Conservation (phyloP, 2,113 vertebrate genomes). For the Python bivittatus region DNA sequence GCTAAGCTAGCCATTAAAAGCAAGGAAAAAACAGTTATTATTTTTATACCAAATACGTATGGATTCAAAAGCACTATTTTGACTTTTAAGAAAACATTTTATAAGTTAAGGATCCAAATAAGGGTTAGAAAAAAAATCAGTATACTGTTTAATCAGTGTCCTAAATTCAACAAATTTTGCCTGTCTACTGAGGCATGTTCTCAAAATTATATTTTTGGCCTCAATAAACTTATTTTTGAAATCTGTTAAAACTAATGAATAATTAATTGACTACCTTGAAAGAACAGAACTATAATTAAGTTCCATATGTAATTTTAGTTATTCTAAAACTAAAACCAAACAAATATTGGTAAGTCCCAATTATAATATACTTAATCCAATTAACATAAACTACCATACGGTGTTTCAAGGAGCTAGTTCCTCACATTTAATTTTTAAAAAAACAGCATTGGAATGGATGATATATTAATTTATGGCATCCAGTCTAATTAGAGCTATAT, state of each 20-base stretch:
- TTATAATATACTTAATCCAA: constrained; percentile 30
- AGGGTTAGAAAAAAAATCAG: constrained; percentile 52
- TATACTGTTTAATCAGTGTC: constrained; percentile 65
- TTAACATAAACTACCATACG: constrained; percentile 14
- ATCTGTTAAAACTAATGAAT: constrained; percentile 30
- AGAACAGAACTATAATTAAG: constrained; percentile 37
- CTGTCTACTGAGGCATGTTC: constrained; percentile 62
- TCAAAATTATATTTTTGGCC: constrained; percentile 68
- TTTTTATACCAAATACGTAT: constrained; percentile 84
- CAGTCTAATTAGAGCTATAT: background rate
- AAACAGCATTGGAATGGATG: constrained; percentile 31
- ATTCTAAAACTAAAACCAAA: constrained; percentile 20
- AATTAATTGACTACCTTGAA: constrained; percentile 19
- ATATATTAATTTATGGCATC: constrained; percentile 43
- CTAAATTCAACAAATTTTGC: constrained; percentile 67
- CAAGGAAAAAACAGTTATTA: constrained; percentile 63
- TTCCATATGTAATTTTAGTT: constrained; percentile 41
- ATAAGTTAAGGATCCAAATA: constrained; percentile 59
- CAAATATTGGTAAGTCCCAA: constrained; percentile 42
- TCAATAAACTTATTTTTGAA: constrained; percentile 56
- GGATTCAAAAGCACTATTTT: constrained; percentile 81
- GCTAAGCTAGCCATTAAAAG: constrained; percentile 75
- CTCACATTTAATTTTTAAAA: constrained; percentile 44
- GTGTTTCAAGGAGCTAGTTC: constrained; percentile 43
- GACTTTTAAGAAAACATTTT: constrained; percentile 74